Base-by-base conservation (phyloP, 1,140 invertebrate species). In the Maconellicoccus hirsutus region DNA sequence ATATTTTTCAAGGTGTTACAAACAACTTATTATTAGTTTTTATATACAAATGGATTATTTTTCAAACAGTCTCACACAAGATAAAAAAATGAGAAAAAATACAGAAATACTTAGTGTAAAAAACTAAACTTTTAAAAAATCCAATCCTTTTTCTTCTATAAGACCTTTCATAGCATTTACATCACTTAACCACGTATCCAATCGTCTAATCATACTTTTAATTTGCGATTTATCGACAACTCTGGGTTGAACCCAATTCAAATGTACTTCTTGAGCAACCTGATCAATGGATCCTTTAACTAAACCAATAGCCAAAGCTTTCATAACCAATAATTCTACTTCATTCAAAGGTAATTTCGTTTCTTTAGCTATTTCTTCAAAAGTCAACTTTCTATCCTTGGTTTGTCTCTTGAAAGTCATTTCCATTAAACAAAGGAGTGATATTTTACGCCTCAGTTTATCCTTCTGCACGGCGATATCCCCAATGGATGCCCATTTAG, bases 261-360 rank as follows among this genome's bases (percentile, higher is more conserved):
- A 88, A 77, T 90, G 86, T 6, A 94, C 89, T 72, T 84, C 88
- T 71, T 83, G 80, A 19, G 87, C 85, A 1, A 98, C 94, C 82
- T 98, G 93, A 83, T 99, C 96, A 75, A 99, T 98, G 66, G 89
- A 89, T 16, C 97, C 97, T 73, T 89, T 87, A 1, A 99, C 92
- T 0, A 99, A 83, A 61, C 91, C 92, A 75, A 98, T 87, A n/a
- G 94, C 92, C 26, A 99, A 79, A 0, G 97, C 97, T 81, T 98
- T 97, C 97, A 99, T 99, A 1, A 98, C 92, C 12, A 98, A 82
- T 72, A 97, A 82, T 79, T 99, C 97, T 22, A 99, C 94, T 81
- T 97, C 89, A 63, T 87, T 87, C 12, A 88, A 79, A 0, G 89
- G 88, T 73, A 98, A 80, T 76, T 88, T 84, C 8, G 94, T 93